Evolutionary conservation across 2,797 vertebrate genomes (phyloP), one percentile per base, ranked within the genome.

Genomic region (Vipera latastei): DNA sequence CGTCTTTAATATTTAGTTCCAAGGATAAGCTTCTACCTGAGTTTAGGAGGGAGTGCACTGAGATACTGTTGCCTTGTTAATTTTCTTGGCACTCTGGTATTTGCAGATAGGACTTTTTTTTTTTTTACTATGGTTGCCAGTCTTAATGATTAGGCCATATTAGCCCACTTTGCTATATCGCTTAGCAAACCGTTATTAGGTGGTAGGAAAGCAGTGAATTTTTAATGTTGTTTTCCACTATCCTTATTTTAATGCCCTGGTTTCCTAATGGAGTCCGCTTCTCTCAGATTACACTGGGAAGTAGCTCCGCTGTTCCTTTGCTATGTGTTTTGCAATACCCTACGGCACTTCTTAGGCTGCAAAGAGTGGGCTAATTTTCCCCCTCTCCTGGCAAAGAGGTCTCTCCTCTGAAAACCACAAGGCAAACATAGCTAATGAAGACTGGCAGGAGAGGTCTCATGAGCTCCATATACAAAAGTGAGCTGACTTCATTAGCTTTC

Each of bases 181-280:
- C 92, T 96, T 94, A 93, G 91, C 89, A 92, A 63, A 14, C 78
- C 93, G 25, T 63, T 91, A 32, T 5, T 60, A 18, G 88, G 65
- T 88, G 4, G n/a, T 26, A 83, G 18, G 65, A 22, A 57, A 91
- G 11, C 38, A 94, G 59, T 97, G 94, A 96, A 97, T 96, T 89
- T 96, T 96, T 96, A 93, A 96, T 96, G 88, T 32, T 32, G 32
- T 32, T 96, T 97, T 96, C 96, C 96, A 93, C 69, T 90, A 91
- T 59, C 94, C 95, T 92, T 92, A 95, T 94, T 89, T 89, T 83
- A 94, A 95, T 94, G 83, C 94, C 91, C 87, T 88, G 89, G 1
- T 93, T 93, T 78, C 16, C 69, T 0, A 13, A 87, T 60, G 89
- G 90, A 91, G 91, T 73, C 63, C 93, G 61, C 6, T 14, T 69